Evolutionary conservation across 1,140 invertebrate genomes (phyloP), one percentile per base, ranked within the genome.

Genomic region (Sycophila sp.): DNA sequence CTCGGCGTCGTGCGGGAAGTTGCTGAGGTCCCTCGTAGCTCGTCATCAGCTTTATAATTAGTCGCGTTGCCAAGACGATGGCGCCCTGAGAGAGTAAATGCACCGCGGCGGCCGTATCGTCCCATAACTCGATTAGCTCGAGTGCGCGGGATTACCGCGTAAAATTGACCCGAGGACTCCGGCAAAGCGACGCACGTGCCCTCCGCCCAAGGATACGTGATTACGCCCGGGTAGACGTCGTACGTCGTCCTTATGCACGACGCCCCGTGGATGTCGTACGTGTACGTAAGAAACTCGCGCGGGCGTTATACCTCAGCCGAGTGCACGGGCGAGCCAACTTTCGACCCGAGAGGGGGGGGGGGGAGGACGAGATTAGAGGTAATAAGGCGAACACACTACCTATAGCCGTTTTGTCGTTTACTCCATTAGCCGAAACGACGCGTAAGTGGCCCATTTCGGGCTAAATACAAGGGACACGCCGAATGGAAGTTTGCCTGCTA

Each of bases 321-420:
- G 13, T 47, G 10, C 24, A 10, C 5, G 7, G 8, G 1, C n/a
- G n/a, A n/a, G n/a, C n/a, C n/a, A n/a, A n/a, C n/a, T n/a, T n/a
- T n/a, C n/a, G n/a, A n/a, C n/a, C n/a, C n/a, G n/a, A n/a, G n/a
- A n/a, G n/a, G n/a, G n/a, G n/a, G n/a, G n/a, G n/a, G n/a, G 40
- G n/a, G 8, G 8, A 45, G 15, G 34, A 36, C 5, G 53, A 19
- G 30, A 56, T 56, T 32, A 58, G 32, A n/a, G 36, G 34, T 58
- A 58, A 58, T 38, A 58, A 58, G 55, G 13, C 19, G 42, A 47
- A n/a, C n/a, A n/a, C n/a, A n/a, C n/a, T n/a, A n/a, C n/a, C n/a
- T n/a, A n/a, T n/a, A 45, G 40, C 40, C 30, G 10, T 13, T 58
- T 19, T 26, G 34, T 2, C n/a, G 10, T 22, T 17, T 38, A 13